A percentile compares a stretch with the other conserved stretches of the same genome.
phyloP scores from a whole-genome alignment of 2,797 vertebrate genomes.

The Ciconia nigra region DNA sequence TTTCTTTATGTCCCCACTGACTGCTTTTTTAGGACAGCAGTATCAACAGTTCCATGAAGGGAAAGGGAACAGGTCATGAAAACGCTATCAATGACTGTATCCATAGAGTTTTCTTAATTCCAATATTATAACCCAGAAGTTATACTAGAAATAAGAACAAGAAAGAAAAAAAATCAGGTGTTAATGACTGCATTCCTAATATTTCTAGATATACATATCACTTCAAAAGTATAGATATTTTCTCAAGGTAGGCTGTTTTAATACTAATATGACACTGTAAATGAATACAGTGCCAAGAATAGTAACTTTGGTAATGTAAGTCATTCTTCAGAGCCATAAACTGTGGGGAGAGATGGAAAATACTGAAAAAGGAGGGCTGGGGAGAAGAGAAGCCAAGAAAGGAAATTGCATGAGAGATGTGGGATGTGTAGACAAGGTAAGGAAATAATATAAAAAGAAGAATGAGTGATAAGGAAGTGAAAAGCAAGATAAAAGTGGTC shows the following conservation, averaged over 20 bases:
- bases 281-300: background rate
- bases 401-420: background rate
- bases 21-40: background rate
- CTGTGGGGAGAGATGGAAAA: background rate
- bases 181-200: background rate
- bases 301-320: background rate
- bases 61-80: background rate
- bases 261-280: background rate
- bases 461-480: background rate
- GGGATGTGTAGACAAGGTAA: background rate
- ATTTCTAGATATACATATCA: background rate
- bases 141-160: background rate
- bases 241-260: background rate
- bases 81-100: background rate
- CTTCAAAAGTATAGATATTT: background rate
- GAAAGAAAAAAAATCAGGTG: accelerated
- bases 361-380: background rate
- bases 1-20: background rate
- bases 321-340: background rate
- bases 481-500: background rate
- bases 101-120: background rate
- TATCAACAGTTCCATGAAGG: background rate
- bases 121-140: background rate
- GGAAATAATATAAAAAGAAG: slow-evolving; percentile 6
- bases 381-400: background rate